phyloP scores from a whole-genome alignment of 2,113 vertebrate genomes.

The Laticauda colubrina region DNA sequence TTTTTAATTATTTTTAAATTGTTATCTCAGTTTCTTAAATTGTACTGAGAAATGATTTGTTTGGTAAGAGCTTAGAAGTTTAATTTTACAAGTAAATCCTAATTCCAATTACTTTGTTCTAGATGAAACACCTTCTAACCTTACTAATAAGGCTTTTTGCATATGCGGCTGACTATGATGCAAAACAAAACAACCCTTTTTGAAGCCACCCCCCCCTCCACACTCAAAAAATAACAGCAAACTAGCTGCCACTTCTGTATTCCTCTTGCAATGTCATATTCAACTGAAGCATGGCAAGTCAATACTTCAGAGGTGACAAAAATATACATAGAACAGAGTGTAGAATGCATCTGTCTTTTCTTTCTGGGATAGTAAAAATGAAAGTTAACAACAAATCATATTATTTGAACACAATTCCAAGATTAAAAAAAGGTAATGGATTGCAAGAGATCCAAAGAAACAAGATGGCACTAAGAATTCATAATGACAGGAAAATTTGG shows the following conservation, averaged over 20 bases:
- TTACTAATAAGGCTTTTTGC: conserved; percentile 6
- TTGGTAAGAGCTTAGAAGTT: neutral
- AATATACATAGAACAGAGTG: neutral
- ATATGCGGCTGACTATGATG: conserved; percentile 1
- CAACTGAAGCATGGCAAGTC: neutral
- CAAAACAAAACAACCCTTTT: neutral
- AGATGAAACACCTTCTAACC: neutral
- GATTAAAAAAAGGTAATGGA: rapidly evolving
- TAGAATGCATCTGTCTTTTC: neutral
- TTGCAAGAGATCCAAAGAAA: neutral
- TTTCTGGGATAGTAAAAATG: neutral
- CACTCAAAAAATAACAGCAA: neutral
- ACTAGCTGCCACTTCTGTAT: neutral
- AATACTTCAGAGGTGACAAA: conserved; percentile 25
- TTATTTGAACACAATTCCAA: rapidly evolving
- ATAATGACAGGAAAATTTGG: neutral
- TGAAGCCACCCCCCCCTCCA: neutral
- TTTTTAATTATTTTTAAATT: neutral
- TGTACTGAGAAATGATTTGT: neutral
- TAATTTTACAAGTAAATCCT: neutral
- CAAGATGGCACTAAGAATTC: neutral
- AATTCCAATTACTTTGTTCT: neutral
- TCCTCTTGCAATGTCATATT: neutral
- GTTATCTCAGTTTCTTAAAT: neutral
- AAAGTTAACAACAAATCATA: neutral